Base-by-base conservation (phyloP, 2,113 vertebrate genomes). In the Pomatorhinus ruficollis region DNA sequence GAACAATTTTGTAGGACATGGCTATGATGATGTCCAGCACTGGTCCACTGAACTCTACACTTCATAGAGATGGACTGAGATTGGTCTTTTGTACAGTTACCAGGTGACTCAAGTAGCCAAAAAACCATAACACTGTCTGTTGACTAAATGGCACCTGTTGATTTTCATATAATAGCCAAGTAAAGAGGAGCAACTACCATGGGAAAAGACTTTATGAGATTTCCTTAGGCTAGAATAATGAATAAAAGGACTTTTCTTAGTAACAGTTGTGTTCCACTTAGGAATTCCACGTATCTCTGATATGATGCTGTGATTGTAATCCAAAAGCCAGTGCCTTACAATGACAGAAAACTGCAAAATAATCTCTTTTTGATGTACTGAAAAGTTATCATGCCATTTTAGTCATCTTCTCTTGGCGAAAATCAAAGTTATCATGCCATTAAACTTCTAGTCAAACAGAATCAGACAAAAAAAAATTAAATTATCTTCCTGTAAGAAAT, bases 201-300 rank as follows among this genome's bases (percentile, higher is more conserved):
- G 27, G 20, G 77, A 63, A 63, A 56, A 72, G 40, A 49, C 16
- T 39, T 69, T 33, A 28, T 8, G 25, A 50, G 11, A 10, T 60
- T 83, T 90, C 21, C 45, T 40, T 44, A 54, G 50, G 21, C 39
- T 87, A 28, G 13, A 79, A 47, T 64, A 90, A 83, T 44, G 50
- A 83, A 54, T 64, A 44, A 69, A 69, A 54, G 16, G 31, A 69
- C 18, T 72, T 66, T 50, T 19, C 68, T 47, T 64, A 33, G 19
- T 49, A 87, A 69, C 15, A 70, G 14, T 33, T 78, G 44, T 53
- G n/a, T 39, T 47, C 23, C 44, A 11, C 42, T 54, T 54, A 35
- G 49, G 63, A 77, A 69, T 77, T 83, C 63, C 49, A 44, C 0
- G 0, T 42, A 49, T 69, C 27, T 63, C 56, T 0, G 0, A 31